Conservation (phyloP, 2,888 invertebrate species). For the Drosophila villosipedis region DNA sequence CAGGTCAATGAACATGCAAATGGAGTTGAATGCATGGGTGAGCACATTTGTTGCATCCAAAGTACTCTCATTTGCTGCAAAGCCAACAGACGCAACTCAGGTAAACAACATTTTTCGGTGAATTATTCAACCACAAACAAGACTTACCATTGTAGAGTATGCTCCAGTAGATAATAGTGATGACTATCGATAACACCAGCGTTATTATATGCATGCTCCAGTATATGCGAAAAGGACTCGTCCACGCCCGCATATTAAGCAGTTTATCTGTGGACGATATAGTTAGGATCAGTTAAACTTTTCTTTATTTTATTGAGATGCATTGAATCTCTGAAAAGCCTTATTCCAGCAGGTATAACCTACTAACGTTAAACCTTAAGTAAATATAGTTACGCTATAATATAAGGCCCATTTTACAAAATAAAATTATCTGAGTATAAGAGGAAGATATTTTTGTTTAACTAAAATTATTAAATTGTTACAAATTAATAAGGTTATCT, state of each 20-base stretch:
- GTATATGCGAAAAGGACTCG: slow-evolving; percentile 86
- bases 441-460: not conserved
- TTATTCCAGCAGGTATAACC: no score
- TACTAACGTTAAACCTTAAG: no score
- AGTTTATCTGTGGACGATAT: slow-evolving; percentile 75
- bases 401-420: not conserved
- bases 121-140: not conserved
- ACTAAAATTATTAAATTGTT: not conserved
- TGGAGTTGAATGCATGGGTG: slow-evolving; percentile 91
- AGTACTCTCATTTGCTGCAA: slow-evolving; percentile 84
- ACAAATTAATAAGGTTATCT: not conserved
- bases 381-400: not conserved
- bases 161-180: slow-evolving; percentile 91
- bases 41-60: slow-evolving; percentile 88
- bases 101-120: not conserved
- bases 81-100: not conserved
- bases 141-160: slow-evolving; percentile 81
- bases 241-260: slow-evolving; percentile 78
- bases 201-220: slow-evolving; percentile 90
- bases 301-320: not conserved
- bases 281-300: not conserved
- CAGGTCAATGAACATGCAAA: slow-evolving; percentile 90
- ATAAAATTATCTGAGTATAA: not conserved
- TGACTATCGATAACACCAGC: slow-evolving; percentile 89
- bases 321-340: not conserved